Percentiles rank a stretch among this genome's conserved stretches.
These are phyloP conservation scores for Merluccius polli DNA, from an alignment of 2,797 vertebrate genomes.

Conservation along the genomic window DNA sequence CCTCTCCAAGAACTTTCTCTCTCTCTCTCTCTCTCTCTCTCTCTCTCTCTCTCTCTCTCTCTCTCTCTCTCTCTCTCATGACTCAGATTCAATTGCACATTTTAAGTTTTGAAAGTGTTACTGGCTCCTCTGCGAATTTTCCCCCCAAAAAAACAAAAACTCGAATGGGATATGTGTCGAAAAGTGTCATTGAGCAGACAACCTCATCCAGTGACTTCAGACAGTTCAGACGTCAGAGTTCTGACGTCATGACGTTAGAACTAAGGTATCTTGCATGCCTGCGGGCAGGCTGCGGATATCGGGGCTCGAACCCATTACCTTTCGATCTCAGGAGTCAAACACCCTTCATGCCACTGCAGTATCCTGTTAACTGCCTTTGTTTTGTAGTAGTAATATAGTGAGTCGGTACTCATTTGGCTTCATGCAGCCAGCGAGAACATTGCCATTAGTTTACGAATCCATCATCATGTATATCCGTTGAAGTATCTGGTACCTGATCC, in stretches of 20 bases:
- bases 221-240: no score
- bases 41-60: no score
- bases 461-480: background rate
- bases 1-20: constrained; percentile 10
- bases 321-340: background rate
- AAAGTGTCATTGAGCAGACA: background rate
- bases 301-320: background rate
- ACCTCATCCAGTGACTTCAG: background rate
- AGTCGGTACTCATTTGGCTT: background rate
- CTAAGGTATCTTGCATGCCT: no score
- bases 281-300: background rate
- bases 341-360: background rate
- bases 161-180: background rate
- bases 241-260: background rate
- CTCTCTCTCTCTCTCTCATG: no score
- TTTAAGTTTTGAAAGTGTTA: background rate
- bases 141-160: background rate
- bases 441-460: background rate
- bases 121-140: background rate
- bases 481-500: background rate
- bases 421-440: background rate
- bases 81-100: background rate
- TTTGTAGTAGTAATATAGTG: background rate
- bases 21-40: constrained; percentile 9
- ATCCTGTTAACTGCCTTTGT: no score